Evolutionary conservation across 2,888 invertebrate species (phyloP).

Genomic region (Tachina lurida): DNA sequence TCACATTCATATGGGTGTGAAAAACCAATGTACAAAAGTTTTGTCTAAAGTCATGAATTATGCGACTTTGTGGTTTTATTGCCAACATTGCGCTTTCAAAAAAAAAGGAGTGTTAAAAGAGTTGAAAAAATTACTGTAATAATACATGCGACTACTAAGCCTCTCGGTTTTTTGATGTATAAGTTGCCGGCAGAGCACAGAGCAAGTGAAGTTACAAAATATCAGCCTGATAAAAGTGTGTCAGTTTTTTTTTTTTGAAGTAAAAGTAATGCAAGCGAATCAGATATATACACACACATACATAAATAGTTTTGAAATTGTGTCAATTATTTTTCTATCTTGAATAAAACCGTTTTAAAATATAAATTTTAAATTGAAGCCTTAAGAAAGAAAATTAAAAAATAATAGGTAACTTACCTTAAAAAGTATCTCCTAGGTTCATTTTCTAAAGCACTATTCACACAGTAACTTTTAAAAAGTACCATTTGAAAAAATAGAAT

Average conservation of each 20-base stretch:
- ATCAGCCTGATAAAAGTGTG: slow-evolving; percentile 18
- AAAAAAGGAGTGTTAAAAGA: slow-evolving; percentile 4
- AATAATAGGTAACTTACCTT: not conserved
- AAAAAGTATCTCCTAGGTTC: not conserved
- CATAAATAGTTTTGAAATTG: not conserved
- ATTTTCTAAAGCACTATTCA: no score
- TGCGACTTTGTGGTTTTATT: slow-evolving; percentile 71
- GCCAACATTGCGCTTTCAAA: slow-evolving; percentile 52
- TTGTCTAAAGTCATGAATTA: slow-evolving; percentile 69
- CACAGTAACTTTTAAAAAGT: no score
- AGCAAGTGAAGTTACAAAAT: not conserved
- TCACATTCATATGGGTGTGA: slow-evolving; percentile 64
- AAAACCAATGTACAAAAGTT: slow-evolving; percentile 67
- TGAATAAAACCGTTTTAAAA: not conserved
- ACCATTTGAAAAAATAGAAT: no score
- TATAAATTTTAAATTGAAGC: slow-evolving; percentile 2
- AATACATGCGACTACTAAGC: slow-evolving; percentile 48
- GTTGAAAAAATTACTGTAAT: slow-evolving; percentile 33
- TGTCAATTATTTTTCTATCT: slow-evolving; percentile 14
- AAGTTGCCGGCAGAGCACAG: slow-evolving; percentile 21
- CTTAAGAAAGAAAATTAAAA: not conserved
- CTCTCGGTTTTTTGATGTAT: slow-evolving; percentile 53
- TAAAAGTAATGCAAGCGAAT: slow-evolving; percentile 28
- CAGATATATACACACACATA: not conserved
- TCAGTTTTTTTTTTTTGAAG: slow-evolving; percentile 41